Conservation (phyloP, 2,797 vertebrate species). For the Trichosurus vulpecula region DNA sequence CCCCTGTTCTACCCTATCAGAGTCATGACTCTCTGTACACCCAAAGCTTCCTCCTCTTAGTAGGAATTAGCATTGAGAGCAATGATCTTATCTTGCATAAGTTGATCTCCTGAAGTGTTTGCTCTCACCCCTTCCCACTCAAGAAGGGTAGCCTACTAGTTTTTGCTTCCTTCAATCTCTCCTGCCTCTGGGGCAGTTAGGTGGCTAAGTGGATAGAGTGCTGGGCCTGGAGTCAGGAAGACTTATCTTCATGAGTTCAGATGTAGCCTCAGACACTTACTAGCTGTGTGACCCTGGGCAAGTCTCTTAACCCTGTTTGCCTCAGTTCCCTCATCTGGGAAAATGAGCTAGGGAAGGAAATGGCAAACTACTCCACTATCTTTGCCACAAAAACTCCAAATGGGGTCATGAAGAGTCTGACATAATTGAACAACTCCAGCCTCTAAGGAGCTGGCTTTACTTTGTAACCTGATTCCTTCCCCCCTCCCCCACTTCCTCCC, state of each 20-base stretch:
- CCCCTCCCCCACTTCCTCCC: too few species aligned
- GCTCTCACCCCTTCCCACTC: not conserved
- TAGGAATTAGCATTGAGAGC: not conserved
- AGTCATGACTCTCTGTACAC: not conserved
- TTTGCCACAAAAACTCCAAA: too few species aligned
- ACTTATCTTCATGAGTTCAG: not conserved
- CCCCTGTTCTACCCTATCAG: not conserved
- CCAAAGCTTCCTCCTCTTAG: not conserved
- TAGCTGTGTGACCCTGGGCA: not conserved
- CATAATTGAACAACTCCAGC: too few species aligned
- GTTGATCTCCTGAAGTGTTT: not conserved
- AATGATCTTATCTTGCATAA: not conserved
- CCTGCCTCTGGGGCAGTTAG: not conserved
- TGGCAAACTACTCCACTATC: too few species aligned
- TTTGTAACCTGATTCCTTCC: too few species aligned
- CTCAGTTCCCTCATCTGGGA: not conserved
- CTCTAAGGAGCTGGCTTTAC: too few species aligned
- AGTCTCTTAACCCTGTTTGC: not conserved
- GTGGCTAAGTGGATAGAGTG: not conserved
- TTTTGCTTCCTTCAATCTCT: not conserved
- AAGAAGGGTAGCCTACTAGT: not conserved
- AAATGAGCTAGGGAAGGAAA: not conserved
- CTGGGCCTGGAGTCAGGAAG: too few species aligned
- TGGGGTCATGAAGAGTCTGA: too few species aligned
- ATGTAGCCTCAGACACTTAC: not conserved